A percentile compares a stretch with the other conserved stretches of the same genome.
phyloP scores from a whole-genome alignment of 2,113 vertebrate species.

The Cryptomyrus ogoouensis region DNA sequence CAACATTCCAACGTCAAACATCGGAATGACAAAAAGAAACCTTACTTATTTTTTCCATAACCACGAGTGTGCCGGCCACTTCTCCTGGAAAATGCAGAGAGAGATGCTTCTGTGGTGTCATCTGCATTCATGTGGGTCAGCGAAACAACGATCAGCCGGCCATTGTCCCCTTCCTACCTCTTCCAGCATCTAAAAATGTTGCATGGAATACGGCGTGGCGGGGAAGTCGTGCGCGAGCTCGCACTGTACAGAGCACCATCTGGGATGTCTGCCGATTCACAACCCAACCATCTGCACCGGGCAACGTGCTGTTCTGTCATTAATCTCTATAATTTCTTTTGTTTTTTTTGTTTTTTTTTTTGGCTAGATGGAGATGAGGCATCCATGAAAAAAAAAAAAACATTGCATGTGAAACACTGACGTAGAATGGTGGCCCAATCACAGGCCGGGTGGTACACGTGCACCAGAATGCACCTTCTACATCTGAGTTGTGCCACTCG shows the following conservation, averaged over 20 bases:
- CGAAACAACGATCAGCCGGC: background rate
- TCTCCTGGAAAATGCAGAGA: background rate
- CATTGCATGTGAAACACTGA: background rate
- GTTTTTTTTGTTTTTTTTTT: background rate
- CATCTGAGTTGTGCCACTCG: background rate
- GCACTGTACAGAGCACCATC: conserved; percentile 8
- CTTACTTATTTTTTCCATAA: background rate
- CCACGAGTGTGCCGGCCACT: background rate
- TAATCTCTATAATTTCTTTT: conserved; percentile 13
- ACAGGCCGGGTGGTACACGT: background rate
- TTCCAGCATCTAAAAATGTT: background rate
- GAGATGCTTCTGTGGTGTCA: background rate
- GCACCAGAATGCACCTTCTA: background rate
- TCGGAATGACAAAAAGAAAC: background rate
- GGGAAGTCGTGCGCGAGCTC: background rate
- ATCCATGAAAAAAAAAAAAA: background rate
- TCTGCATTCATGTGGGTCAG: background rate
- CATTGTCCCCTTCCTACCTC: background rate
- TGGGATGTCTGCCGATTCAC: conserved; percentile 10
- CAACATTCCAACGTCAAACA: background rate
- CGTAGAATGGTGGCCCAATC: background rate
- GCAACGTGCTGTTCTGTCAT: conserved; percentile 4
- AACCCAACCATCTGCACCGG: conserved; percentile 3
- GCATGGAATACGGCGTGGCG: background rate
- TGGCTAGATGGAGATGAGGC: background rate